A percentile compares a stretch with the other conserved stretches of the same genome.
These are phyloP conservation scores for Epirrhoe alternata DNA, from an alignment of 2,888 invertebrate species.

Conservation along the genomic window DNA sequence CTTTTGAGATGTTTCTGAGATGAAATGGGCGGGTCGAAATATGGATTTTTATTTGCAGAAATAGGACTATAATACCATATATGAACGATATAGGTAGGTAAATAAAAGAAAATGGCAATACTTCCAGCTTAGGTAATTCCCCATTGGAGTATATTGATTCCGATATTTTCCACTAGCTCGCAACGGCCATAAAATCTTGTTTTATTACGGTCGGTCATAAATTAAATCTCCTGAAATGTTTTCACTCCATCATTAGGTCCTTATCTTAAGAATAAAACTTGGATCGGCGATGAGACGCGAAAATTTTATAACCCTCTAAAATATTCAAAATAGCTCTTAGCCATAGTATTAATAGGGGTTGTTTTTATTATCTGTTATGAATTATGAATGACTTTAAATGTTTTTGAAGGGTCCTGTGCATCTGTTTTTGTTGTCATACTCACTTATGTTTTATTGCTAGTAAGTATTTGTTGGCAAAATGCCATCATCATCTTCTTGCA, in stretches of 20 bases:
- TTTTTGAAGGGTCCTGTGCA: constrained; percentile 3
- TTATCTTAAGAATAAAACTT: constrained; percentile 44
- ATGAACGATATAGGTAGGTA: background rate
- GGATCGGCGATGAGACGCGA: constrained; percentile 36
- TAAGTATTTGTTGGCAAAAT: too few relatives aligned
- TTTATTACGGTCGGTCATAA: constrained; percentile 47
- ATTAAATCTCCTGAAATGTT: constrained; percentile 47
- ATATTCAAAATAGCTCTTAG: constrained; percentile 41
- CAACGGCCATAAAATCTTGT: constrained; percentile 45
- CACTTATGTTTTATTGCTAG: too few relatives aligned
- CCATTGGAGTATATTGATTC: constrained; percentile 30
- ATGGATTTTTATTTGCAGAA: background rate
- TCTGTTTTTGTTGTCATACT: too few relatives aligned
- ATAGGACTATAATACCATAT: background rate
- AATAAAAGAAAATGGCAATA: constrained; percentile 15
- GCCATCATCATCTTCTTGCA: too few relatives aligned
- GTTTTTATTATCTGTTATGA: constrained; percentile 25
- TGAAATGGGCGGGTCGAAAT: background rate
- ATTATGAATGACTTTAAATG: constrained; percentile 15
- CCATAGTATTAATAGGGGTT: constrained; percentile 34
- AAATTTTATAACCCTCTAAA: constrained; percentile 40
- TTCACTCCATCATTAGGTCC: constrained; percentile 44
- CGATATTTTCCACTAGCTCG: constrained; percentile 39
- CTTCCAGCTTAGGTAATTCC: constrained; percentile 12
- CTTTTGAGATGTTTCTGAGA: too few relatives aligned